These are phyloP conservation scores for Arizona elegans DNA, from an alignment of 2,113 vertebrate species.

Conservation along the genomic window DNA sequence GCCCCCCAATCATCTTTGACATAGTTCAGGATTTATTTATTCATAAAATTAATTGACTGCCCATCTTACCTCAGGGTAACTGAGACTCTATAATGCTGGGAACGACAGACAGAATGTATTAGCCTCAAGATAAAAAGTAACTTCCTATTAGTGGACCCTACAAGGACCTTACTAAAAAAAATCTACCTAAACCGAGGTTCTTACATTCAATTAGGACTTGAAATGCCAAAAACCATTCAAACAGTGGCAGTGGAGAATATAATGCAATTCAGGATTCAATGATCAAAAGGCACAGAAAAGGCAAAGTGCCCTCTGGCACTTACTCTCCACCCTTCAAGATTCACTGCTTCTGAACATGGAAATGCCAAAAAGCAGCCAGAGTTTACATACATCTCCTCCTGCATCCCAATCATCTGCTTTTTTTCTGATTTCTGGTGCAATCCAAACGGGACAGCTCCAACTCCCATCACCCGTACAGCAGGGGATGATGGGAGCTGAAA, in stretches of 20 bases:
- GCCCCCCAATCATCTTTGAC: neutral
- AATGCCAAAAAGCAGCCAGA: neutral
- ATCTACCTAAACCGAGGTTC: neutral
- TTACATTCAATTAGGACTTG: neutral
- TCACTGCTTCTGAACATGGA: neutral
- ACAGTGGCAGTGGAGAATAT: neutral
- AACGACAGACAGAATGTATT: too few relatives aligned
- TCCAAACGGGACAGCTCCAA: neutral
- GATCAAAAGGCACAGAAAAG: neutral
- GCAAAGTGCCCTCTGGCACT: neutral
- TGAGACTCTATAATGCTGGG: neutral
- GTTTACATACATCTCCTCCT: neutral
- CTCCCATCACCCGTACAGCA: neutral
- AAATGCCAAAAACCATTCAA: neutral
- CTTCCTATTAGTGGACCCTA: neutral
- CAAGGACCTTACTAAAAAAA: neutral
- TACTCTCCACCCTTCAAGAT: neutral
- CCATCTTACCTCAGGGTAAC: neutral
- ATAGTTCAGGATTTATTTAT: neutral
- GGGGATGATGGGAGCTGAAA: neutral
- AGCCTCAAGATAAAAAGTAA: neutral
- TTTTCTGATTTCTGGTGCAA: neutral
- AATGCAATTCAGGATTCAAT: neutral
- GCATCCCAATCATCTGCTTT: neutral
- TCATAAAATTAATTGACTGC: neutral